These are phyloP conservation scores for Mesorhabditis sp. DNA, from an alignment of 2,888 invertebrate genomes.

Conservation along the genomic window DNA sequence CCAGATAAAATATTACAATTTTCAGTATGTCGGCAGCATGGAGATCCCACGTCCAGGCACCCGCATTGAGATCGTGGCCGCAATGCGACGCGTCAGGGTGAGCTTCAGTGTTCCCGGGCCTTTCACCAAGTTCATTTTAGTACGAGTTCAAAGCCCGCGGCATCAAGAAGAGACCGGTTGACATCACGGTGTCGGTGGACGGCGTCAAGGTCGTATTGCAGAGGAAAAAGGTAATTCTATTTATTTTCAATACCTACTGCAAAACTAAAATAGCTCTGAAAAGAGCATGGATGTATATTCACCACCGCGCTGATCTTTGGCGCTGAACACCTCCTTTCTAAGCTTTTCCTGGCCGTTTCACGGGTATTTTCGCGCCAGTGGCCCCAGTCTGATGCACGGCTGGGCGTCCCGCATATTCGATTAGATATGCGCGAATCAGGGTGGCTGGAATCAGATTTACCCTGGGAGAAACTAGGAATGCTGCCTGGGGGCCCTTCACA, in stretches of 20 bases:
- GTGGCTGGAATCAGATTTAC: background rate
- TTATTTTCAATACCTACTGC: background rate
- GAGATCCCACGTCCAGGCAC: slow-evolving; percentile 93
- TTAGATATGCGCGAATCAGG: slow-evolving; percentile 1
- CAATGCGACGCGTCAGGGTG: slow-evolving; percentile 95
- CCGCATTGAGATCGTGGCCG: slow-evolving; percentile 95
- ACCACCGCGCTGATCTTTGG: no score
- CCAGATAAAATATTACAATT: slow-evolving; percentile 47
- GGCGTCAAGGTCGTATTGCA: slow-evolving; percentile 81
- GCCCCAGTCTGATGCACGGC: no score
- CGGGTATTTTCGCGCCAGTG: no score
- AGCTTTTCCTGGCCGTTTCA: no score
- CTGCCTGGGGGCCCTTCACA: background rate
- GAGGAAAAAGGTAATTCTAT: slow-evolving; percentile 69
- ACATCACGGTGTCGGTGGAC: slow-evolving; percentile 86
- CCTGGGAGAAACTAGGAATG: background rate
- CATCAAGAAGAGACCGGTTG: slow-evolving; percentile 94
- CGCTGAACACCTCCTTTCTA: no score
- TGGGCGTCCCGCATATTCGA: background rate
- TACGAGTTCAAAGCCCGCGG: slow-evolving; percentile 98
- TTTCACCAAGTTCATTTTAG: slow-evolving; percentile 65
- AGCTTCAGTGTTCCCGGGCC: slow-evolving; percentile 61
- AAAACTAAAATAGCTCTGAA: no score
- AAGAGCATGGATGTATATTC: no score
- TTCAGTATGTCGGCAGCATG: slow-evolving; percentile 95